Percentiles rank a stretch among this genome's conserved stretches.
phyloP scores from a whole-genome alignment of 2,888 invertebrate species.

The Thymelicus acteon region DNA sequence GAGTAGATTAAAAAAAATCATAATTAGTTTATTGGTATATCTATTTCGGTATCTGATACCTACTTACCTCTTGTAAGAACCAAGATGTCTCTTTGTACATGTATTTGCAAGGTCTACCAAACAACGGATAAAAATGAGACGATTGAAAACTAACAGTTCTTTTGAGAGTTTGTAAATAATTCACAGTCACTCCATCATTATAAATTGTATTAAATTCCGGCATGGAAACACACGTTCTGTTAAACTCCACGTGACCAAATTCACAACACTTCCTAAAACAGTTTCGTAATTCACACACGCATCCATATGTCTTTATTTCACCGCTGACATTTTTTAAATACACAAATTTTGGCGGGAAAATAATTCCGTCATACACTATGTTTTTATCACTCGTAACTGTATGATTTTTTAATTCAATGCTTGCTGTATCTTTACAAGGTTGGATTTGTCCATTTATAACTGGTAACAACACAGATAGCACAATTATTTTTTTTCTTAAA shows the following conservation, averaged over 20 bases:
- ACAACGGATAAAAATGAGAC: constrained; percentile 51
- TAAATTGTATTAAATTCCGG: constrained; percentile 50
- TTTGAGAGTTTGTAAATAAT: constrained; percentile 48
- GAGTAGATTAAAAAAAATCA: no score
- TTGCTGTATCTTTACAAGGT: constrained; percentile 55
- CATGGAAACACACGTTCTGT: constrained; percentile 50
- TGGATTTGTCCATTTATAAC: constrained; percentile 52
- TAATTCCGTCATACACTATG: constrained; percentile 51
- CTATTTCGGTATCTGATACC: no score
- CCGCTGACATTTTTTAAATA: constrained; percentile 58
- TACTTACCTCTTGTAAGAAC: constrained; percentile 66
- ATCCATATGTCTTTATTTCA: constrained; percentile 58
- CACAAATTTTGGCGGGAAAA: constrained; percentile 56
- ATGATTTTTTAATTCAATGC: constrained; percentile 60
- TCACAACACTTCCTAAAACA: constrained; percentile 74
- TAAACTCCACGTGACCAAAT: constrained; percentile 47
- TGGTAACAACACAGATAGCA: constrained; percentile 46
- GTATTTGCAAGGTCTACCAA: constrained; percentile 51
- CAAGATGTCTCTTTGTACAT: constrained; percentile 56
- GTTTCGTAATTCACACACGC: constrained; percentile 59
- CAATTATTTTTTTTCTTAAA: constrained; percentile 44
- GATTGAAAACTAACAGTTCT: constrained; percentile 49
- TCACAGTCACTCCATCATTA: constrained; percentile 53
- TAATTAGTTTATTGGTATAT: no score
- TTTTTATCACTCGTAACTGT: constrained; percentile 47